Evolutionary conservation across 2,888 invertebrate genomes (phyloP), one percentile per base, ranked within the genome.

Genomic region (Agrypnus murinus): DNA sequence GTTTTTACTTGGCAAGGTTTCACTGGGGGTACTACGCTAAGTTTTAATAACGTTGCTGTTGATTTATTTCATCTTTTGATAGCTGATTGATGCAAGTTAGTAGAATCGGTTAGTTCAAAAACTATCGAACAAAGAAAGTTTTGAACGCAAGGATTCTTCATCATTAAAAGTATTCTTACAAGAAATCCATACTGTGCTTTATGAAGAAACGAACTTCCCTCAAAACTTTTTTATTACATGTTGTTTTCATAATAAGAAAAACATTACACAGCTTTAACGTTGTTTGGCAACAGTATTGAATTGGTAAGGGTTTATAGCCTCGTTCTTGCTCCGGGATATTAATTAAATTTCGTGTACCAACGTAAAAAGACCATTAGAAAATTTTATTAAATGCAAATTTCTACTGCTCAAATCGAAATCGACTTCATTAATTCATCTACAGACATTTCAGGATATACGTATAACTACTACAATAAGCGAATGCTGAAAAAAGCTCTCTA

Each of bases 371-470:
- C 46, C 58, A 57, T 69, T 57, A 55, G 34, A 48, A 63, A 46
- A 63, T 63, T 68, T 69, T 69, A 69, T 69, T 64, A 69, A 69
- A 69, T 69, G 69, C 69, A 63, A 69, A 69, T 69, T 63, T 63
- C 60, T 55, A 34, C 55, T 40, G 32, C 60, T 67, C 38, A 40
- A 62, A 55, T 55, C 58, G 53, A 69, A 69, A 69, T 69, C 63
- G 55, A 63, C 46, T 68, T 62, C 36, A 62, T 62, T 62, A 68
- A 65, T 58, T 58, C 57, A 10, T 7, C 38, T 7, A 43, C 43
- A 43, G 43, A 43, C 43, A 14, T 43, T 43, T 14, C 43, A 43
- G 14, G 15, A 43, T 43, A 43, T 43, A 43, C 14, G 5, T 15
- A n/a, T n/a, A n/a, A n/a, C n/a, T n/a, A n/a, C n/a, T n/a, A 4